A percentile compares a stretch with the other conserved stretches of the same genome.
phyloP scores from a whole-genome alignment of 2,888 invertebrate species.

The Brachypalpus laphriformis region DNA sequence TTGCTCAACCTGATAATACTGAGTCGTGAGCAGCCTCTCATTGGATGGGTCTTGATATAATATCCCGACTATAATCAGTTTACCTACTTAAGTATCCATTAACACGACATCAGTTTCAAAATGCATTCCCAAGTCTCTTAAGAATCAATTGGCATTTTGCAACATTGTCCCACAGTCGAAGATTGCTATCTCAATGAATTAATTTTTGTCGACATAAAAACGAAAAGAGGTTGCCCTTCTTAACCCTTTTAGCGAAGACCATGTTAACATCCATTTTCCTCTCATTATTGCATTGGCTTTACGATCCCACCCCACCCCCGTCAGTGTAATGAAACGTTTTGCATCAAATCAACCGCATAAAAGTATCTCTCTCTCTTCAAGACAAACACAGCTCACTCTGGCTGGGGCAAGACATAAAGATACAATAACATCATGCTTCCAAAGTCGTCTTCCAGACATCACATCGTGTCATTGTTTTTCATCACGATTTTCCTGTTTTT shows the following conservation, averaged over 20 bases:
- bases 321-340: slow-evolving; percentile 16
- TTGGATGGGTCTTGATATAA: no score
- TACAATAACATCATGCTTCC: slow-evolving; percentile 53
- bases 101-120: slow-evolving; percentile 2
- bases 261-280: slow-evolving; percentile 63
- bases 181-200: slow-evolving; percentile 59
- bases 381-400: slow-evolving; percentile 22
- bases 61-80: not conserved
- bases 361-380: slow-evolving; percentile 6
- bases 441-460: slow-evolving; percentile 69
- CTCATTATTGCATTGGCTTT: slow-evolving; percentile 57
- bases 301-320: not conserved
- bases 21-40: no score
- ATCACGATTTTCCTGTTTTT: slow-evolving; percentile 72
- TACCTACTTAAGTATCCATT: slow-evolving; percentile 4
- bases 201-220: slow-evolving; percentile 49
- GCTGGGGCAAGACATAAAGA: slow-evolving; percentile 8
- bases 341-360: slow-evolving; percentile 62
- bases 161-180: not conserved
- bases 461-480: slow-evolving; percentile 73
- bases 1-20: no score
- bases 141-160: slow-evolving; percentile 13
- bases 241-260: slow-evolving; percentile 44
- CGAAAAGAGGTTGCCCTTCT: slow-evolving; percentile 28
- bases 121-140: not conserved